phyloP scores from a whole-genome alignment of 2,113 vertebrate genomes.

The Chloroceryle aenea region DNA sequence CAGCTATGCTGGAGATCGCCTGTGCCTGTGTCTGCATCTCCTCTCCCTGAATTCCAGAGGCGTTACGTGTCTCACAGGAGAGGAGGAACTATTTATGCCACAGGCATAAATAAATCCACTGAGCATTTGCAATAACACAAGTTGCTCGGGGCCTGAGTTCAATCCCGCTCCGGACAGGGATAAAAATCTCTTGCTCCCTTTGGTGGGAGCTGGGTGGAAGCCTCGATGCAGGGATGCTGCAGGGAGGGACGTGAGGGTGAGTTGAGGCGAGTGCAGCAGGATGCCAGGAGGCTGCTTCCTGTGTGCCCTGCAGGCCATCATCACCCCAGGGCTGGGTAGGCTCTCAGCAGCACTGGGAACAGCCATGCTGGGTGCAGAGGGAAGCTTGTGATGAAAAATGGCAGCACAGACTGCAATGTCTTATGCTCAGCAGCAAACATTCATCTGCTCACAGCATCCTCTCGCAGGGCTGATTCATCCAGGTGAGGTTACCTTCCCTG shows the following conservation, averaged over 20 bases:
- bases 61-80: not conserved
- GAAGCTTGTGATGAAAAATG: accelerated
- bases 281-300: not conserved
- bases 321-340: not conserved
- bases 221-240: accelerated
- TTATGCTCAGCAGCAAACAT: accelerated
- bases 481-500: not conserved
- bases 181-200: not conserved
- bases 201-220: not conserved
- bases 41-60: slow-evolving; percentile 46
- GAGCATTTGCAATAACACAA: not conserved
- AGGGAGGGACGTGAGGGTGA: accelerated
- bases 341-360: not conserved
- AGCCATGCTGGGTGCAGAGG: not conserved
- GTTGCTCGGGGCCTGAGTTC: not conserved
- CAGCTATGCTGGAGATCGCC: accelerated
- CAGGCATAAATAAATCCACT: slow-evolving; percentile 57
- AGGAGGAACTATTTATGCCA: slow-evolving; percentile 64
- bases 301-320: no score
- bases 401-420: not conserved
- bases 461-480: not conserved
- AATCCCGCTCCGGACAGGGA: accelerated
- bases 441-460: not conserved
- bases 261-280: not conserved
- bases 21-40: not conserved